A percentile compares a stretch with the other conserved stretches of the same genome.
phyloP scores from a whole-genome alignment of 1,140 invertebrate species.

The Andrena cerasifolii region DNA sequence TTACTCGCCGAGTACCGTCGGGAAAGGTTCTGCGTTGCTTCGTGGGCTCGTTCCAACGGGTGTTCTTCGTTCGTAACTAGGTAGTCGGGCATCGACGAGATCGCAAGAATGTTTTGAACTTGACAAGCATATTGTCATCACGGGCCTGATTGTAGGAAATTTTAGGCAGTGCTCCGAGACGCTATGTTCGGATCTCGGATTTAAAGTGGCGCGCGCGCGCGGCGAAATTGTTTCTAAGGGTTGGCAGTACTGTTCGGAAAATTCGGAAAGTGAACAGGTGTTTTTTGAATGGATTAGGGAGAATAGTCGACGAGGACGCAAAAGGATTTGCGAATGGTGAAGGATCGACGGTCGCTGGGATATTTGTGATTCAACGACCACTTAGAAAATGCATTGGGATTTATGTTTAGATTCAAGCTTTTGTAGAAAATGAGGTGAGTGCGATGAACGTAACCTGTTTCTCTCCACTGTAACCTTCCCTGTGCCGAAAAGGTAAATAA shows the following conservation, averaged over 20 bases:
- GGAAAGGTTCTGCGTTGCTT: constrained; percentile 17
- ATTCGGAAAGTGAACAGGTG: constrained; percentile 86
- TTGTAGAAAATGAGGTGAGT: constrained; percentile 58
- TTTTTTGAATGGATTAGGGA: constrained; percentile 84
- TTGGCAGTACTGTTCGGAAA: constrained; percentile 85
- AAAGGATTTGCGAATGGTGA: constrained; percentile 58
- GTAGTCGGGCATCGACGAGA: not conserved
- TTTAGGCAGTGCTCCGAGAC: not conserved
- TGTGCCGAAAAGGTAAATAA: constrained; percentile 64
- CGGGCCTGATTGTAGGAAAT: not conserved
- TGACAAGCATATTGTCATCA: not conserved
- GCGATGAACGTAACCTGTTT: constrained; percentile 47
- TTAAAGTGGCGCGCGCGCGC: constrained; percentile 65
- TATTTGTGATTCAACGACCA: constrained; percentile 49
- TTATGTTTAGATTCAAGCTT: constrained; percentile 21
- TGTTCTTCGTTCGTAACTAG: not conserved
- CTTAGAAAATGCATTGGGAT: constrained; percentile 50
- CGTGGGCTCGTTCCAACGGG: not conserved
- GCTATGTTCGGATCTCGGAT: constrained; percentile 11
- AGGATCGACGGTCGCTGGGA: constrained; percentile 40
- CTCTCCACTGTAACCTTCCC: constrained; percentile 24
- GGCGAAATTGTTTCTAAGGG: constrained; percentile 48
- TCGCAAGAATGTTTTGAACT: not conserved
- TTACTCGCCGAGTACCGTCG: constrained; percentile 58
- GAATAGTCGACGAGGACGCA: constrained; percentile 63